Conservation (phyloP, 2,113 vertebrate species). For the Syngnathus scovelli region DNA sequence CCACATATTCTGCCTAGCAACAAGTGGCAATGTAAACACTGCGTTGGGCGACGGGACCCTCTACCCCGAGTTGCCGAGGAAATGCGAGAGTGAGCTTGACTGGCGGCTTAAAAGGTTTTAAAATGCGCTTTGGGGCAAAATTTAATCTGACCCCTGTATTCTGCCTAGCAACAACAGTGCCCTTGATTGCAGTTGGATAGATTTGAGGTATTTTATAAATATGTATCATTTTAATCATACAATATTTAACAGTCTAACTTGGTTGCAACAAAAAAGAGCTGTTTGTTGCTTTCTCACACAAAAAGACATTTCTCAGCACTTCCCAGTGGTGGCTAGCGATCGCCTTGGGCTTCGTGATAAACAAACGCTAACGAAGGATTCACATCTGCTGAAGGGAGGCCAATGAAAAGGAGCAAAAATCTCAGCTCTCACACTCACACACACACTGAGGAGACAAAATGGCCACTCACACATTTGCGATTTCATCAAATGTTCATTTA, state of each 20-base stretch:
- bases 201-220: no score
- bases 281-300: neutral
- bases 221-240: neutral
- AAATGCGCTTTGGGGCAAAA: neutral
- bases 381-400: slow-evolving; percentile 33
- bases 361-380: slow-evolving; percentile 51
- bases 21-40: neutral
- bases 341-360: slow-evolving; percentile 39
- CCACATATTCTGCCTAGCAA: neutral
- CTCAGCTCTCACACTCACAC: neutral
- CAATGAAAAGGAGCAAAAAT: neutral
- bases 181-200: neutral
- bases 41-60: neutral
- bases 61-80: neutral
- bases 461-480: neutral
- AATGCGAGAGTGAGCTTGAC: neutral
- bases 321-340: slow-evolving; percentile 29
- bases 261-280: slow-evolving; percentile 13
- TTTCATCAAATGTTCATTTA: slow-evolving; percentile 3
- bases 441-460: neutral
- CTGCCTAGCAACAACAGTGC: neutral
- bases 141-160: neutral
- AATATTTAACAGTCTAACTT: neutral
- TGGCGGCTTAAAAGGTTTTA: neutral
- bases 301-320: slow-evolving; percentile 12